Evolutionary conservation across 1,140 invertebrate genomes (phyloP).

Genomic region (Diprion similis): DNA sequence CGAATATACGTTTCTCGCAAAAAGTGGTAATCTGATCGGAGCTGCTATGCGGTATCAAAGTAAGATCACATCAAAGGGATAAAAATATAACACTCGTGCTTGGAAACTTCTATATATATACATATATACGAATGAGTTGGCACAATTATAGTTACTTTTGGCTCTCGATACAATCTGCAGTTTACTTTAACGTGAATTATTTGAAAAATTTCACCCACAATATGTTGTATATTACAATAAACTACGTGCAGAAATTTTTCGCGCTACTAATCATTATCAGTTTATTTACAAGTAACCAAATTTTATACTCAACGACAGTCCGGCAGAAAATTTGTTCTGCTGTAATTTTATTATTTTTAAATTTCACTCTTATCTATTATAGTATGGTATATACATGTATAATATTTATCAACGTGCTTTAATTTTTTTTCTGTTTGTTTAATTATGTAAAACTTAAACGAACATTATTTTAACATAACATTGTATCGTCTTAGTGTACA

Average conservation of each 20-base stretch:
- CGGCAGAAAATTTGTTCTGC: background rate
- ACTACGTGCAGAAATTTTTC: background rate
- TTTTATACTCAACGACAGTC: background rate
- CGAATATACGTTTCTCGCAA: background rate
- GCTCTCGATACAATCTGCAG: background rate
- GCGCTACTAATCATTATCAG: background rate
- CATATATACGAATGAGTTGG: background rate
- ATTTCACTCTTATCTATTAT: too few species aligned
- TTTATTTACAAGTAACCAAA: slow-evolving; percentile 1
- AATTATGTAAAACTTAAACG: background rate
- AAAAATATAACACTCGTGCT: background rate
- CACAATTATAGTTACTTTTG: background rate
- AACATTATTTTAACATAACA: background rate
- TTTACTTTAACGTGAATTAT: background rate
- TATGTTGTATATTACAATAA: background rate
- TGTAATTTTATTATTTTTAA: background rate
- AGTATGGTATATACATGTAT: background rate
- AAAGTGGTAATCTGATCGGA: background rate
- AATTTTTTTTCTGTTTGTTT: background rate
- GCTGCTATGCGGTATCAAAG: background rate
- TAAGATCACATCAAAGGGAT: slow-evolving; percentile 5
- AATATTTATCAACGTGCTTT: background rate
- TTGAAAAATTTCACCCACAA: background rate
- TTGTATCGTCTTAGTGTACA: background rate
- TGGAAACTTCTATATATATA: background rate